These are phyloP conservation scores for Sarcophaga variegata DNA, from an alignment of 2,888 invertebrate genomes.

Conservation along the genomic window DNA sequence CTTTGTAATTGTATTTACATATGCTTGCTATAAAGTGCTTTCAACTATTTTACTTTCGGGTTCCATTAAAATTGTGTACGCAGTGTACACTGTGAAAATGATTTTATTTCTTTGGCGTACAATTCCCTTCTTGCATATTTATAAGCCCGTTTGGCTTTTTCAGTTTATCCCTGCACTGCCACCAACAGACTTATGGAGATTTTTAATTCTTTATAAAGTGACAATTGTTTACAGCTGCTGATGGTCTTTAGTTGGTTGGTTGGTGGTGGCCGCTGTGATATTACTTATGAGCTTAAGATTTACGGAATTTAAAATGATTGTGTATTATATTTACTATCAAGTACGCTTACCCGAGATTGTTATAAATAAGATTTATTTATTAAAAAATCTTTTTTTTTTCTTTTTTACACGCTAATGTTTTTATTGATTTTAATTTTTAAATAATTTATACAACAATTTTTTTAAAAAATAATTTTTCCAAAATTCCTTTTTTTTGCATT, in stretches of 20 bases:
- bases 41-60: background rate
- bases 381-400: too few relatives aligned
- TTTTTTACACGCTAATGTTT: too few relatives aligned
- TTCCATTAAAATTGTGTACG: too few relatives aligned
- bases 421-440: constrained; percentile 7
- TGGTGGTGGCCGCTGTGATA: background rate
- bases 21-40: background rate
- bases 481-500: constrained; percentile 21
- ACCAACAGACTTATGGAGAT: too few relatives aligned
- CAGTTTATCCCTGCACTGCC: too few relatives aligned
- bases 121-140: constrained; percentile 32
- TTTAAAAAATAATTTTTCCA: background rate
- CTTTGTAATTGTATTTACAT: too few relatives aligned
- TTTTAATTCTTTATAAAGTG: background rate
- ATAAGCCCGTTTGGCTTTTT: constrained; percentile 12
- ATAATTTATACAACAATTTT: background rate
- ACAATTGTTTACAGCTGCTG: constrained; percentile 6
- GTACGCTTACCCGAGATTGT: too few relatives aligned
- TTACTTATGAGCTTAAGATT: background rate
- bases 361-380: too few relatives aligned
- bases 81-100: too few relatives aligned
- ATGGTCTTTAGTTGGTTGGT: background rate
- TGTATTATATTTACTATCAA: too few relatives aligned
- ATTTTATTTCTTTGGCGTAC: background rate
- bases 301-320: background rate